phyloP scores from a whole-genome alignment of 2,888 invertebrate genomes.

The Mythimna lalbum region DNA sequence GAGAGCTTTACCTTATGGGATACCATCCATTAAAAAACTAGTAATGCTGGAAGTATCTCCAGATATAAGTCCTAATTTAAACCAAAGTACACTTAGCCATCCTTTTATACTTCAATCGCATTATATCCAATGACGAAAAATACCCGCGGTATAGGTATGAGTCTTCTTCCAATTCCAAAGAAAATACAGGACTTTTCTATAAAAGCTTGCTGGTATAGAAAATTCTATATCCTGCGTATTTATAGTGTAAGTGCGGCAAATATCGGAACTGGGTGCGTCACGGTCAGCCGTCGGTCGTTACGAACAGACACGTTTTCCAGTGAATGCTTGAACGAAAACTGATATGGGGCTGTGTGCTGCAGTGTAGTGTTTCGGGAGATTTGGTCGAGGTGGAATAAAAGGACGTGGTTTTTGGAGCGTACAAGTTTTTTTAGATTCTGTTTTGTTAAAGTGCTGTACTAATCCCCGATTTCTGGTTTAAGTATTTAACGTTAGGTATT shows the following conservation, averaged over 20 bases:
- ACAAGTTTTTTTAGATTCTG: neutral
- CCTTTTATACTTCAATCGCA: no score
- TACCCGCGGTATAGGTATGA: neutral
- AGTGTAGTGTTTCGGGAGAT: neutral
- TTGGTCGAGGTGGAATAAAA: neutral
- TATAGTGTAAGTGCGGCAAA: conserved; percentile 9
- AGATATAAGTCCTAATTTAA: no score
- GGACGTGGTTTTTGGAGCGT: neutral
- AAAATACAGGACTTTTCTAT: neutral
- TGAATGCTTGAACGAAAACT: conserved; percentile 29
- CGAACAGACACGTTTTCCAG: conserved; percentile 36
- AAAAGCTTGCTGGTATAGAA: neutral
- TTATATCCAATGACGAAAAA: no score
- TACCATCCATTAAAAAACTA: no score
- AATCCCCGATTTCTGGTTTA: no score
- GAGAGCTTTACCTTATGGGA: no score
- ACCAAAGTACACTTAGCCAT: no score
- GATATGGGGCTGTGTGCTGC: conserved; percentile 15
- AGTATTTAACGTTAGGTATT: no score
- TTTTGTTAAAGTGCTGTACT: no score
- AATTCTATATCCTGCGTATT: conserved; percentile 1
- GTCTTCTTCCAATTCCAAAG: neutral
- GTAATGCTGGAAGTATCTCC: no score
- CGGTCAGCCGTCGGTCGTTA: conserved; percentile 41
- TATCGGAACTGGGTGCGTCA: conserved; percentile 32